Evolutionary conservation across 2,113 vertebrate species (phyloP), one percentile per base, ranked within the genome.

Genomic region (Lycocorax pyrrhopterus): DNA sequence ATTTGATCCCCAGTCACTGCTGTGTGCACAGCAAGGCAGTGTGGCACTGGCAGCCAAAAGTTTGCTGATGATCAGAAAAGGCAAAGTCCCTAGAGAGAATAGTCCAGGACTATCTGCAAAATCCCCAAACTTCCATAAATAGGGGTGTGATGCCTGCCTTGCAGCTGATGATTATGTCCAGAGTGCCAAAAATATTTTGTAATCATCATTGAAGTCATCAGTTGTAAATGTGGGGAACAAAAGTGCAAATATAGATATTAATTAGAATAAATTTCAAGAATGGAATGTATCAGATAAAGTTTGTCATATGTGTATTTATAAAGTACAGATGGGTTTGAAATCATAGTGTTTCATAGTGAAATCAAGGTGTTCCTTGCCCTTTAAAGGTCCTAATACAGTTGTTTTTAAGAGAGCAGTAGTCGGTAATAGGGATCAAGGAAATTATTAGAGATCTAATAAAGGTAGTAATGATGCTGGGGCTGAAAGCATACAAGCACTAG

Each of bases 1-100:
- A 95, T 96, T 80, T 87, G 93, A 95, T 94, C 84, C 56, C 16
- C 20, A 71, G 87, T 64, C 88, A 62, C 92, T 16, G 37, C 84
- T 33, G 53, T 51, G 32, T 49, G 60, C 37, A 9, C 22, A 46
- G 66, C 84, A 84, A 88, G 76, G 90, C 95, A 97, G 71, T 4
- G 10, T 11, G 7, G 67, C 79, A 85, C 59, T 2, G 26, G 32
- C 9, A 81, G 84, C 68, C 43, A 49, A 87, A 59, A 64, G 49
- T 85, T 87, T 69, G 21, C 74, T 79, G 56, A 52, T 66, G 87
- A 91, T 83, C 72, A 89, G 58, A 15, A 3, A 60, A 94, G 37
- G 41, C 23, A 80, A 80, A 7, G 11, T 32, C 56, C 8, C 1
- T 18, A 20, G 27, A 60, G 27, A 60, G 37, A 69, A 67, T 35